A percentile compares a stretch with the other conserved stretches of the same genome.
These are phyloP conservation scores for Campoletis raptor DNA, from an alignment of 2,888 invertebrate species.

Conservation along the genomic window DNA sequence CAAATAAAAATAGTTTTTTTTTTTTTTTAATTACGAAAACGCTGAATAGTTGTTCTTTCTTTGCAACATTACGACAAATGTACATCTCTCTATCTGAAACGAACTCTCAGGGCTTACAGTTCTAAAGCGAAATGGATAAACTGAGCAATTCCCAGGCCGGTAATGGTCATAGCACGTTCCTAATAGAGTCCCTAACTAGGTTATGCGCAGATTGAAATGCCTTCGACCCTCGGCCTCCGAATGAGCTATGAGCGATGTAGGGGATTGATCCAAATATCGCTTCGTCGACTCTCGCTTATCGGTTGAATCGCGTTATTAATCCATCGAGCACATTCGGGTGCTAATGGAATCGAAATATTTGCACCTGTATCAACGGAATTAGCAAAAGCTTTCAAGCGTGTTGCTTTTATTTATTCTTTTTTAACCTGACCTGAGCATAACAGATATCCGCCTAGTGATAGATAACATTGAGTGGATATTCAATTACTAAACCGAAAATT, in stretches of 20 bases:
- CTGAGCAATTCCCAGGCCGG: slow-evolving; percentile 77
- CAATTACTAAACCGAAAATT: slow-evolving; percentile 23
- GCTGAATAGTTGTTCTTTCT: not conserved
- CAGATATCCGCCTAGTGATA: slow-evolving; percentile 29
- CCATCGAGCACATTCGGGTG: slow-evolving; percentile 45
- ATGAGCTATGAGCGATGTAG: slow-evolving; percentile 43
- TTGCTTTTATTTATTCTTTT: slow-evolving; percentile 8
- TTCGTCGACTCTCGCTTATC: slow-evolving; percentile 60
- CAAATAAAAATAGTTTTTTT: not conserved
- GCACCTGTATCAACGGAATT: slow-evolving; percentile 49
- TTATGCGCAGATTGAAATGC: slow-evolving; percentile 74
- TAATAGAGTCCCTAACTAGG: slow-evolving; percentile 77
- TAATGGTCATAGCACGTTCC: slow-evolving; percentile 75
- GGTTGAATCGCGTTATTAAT: slow-evolving; percentile 52
- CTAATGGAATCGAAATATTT: slow-evolving; percentile 56
- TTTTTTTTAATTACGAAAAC: slow-evolving; percentile 4
- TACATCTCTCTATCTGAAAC: not conserved
- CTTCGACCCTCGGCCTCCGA: slow-evolving; percentile 57
- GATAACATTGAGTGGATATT: slow-evolving; percentile 17
- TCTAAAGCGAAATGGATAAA: slow-evolving; percentile 73
- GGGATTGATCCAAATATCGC: slow-evolving; percentile 55
- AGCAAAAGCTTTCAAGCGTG: not conserved
- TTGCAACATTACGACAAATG: not conserved
- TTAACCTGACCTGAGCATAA: slow-evolving; percentile 1
- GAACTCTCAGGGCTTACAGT: slow-evolving; percentile 45